Percentiles rank a stretch among this genome's conserved stretches.
Conservation (phyloP, 2,888 invertebrate species). For the Brachypalpus laphriformis region DNA sequence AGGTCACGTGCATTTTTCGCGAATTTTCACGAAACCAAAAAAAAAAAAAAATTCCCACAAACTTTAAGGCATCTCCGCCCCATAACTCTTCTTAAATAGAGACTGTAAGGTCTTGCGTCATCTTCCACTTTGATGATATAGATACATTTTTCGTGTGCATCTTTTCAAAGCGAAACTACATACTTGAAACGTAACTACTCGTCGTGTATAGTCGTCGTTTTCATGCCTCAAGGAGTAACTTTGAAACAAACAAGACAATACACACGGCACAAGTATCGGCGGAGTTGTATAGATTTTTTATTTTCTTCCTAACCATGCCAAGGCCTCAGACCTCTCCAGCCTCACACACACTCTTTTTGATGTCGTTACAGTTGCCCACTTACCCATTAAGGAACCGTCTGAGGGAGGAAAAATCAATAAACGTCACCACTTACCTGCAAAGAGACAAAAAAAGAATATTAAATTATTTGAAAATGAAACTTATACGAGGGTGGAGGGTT, state of each 20-base stretch:
- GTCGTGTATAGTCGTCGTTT: background rate
- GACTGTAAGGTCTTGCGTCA: slow-evolving; percentile 49
- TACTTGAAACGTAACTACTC: background rate
- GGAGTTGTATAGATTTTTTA: slow-evolving; percentile 4
- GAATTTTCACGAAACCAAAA: slow-evolving; percentile 32
- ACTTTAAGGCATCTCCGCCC: slow-evolving; percentile 15
- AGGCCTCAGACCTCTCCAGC: slow-evolving; percentile 70
- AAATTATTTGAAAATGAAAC: background rate
- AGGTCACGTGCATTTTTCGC: slow-evolving; percentile 60
- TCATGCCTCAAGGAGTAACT: slow-evolving; percentile 53
- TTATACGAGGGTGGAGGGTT: background rate
- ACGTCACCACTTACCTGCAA: slow-evolving; percentile 59
- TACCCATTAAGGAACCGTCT: slow-evolving; percentile 53
- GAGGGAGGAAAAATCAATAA: slow-evolving; percentile 64
- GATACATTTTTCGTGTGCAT: slow-evolving; percentile 51
- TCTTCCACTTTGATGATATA: slow-evolving; percentile 47
- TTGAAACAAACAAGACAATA: slow-evolving; percentile 21
- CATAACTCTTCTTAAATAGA: slow-evolving; percentile 23
- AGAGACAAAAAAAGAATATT: slow-evolving; percentile 18
- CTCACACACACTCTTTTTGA: slow-evolving; percentile 11
- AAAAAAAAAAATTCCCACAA: slow-evolving; percentile 57
- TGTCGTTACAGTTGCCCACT: slow-evolving; percentile 55
- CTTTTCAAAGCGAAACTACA: slow-evolving; percentile 43
- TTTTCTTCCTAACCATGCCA: slow-evolving; percentile 56
- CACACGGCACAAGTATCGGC: background rate